Evolutionary conservation across 2,113 vertebrate species (phyloP), one percentile per base, ranked within the genome.

Genomic region (Heterocephalus glaber): DNA sequence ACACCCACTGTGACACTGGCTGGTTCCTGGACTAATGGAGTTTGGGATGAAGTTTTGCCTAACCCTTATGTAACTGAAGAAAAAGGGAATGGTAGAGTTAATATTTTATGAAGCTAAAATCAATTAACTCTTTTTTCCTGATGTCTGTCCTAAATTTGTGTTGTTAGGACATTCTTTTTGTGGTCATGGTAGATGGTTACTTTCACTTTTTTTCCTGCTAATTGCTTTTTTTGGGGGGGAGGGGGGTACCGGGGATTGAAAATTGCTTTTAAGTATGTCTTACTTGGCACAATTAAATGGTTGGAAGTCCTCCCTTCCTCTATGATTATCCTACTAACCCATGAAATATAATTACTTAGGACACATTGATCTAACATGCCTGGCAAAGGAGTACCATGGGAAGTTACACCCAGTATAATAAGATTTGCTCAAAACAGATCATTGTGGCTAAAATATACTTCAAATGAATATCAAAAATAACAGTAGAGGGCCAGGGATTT

Each of bases 391-490:
- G 3, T n/a, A 26, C 9, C 63, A 89, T 52, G 35, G 19, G 10
- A 77, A 89, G 17, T n/a, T 72, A 82, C 63, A 52, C 44, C 8
- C 60, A 47, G 22, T 61, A 41, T 63, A 79, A 8, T 87, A 70
- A 87, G 89, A 92, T 85, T 47, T 74, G 33, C 61, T 96, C 49
- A 94, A 72, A 96, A 79, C 35, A 83, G 61, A 65, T 80, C 17
- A 77, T 49, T 93, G 61, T 76, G 79, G 9, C 70, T 85, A 77
- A 80, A 85, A 80, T 26, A 35, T 77, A 41, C 38, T 92, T 95
- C 61, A 96, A 72, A 79, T 61, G n/a, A 95, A 58, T 63, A 91
- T n/a, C 2, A 93, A 92, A 91, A 96, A 65, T 52, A 56, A 86
- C 35, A 88, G 44, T n/a, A n/a, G n/a, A n/a, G n/a, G n/a, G n/a